Base-by-base conservation (phyloP, 2,797 vertebrate species). In the Ceryle rudis region DNA sequence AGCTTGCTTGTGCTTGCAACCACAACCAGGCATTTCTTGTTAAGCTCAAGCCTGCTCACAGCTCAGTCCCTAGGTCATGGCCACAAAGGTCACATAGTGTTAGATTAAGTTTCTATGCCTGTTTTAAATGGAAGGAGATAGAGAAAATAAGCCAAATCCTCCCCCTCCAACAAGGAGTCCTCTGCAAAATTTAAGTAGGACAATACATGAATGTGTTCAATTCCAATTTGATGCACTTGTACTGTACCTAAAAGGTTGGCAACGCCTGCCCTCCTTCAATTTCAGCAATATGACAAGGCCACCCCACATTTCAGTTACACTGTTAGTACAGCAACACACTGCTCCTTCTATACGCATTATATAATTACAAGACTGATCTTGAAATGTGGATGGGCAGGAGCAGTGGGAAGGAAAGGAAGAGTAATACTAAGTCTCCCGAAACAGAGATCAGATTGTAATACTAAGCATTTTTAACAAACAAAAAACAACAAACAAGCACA, bases 81-180 rank as follows among this genome's bases (percentile, higher is more conserved):
- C 57, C 81, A 81, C 75, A 94, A 73, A 95, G 78, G 81, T 95
- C 91, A 91, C 0, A 0, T 41, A 92, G 55, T 73, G 39, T 75
- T 81, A 89, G 60, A 90, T 92, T 67, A 89, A 87, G 78, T 89
- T 93, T 89, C 86, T 84, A 11, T 39, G 81, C 54, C 61, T 57
- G 44, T n/a, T 86, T 71, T 77, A 91, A 84, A 67, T 3, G 51
- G 22, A 35, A 14, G 14, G 17, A 17, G 31, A 39, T 39, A 22
- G 13, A 26, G 10, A 29, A 31, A 74, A 64, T 15, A 75, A 77
- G 10, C 15, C 15, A 51, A 51, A 82, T 9, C 15, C 33, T 28
- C 29, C 19, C 9, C 21, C 37, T 22, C 14, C 51, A 69, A 58
- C n/a, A 75, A 80, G 20, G 17, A 80, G 20, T 20, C 12, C 52